phyloP scores from a whole-genome alignment of 1,140 invertebrate genomes.

The Drosophila elegans region DNA sequence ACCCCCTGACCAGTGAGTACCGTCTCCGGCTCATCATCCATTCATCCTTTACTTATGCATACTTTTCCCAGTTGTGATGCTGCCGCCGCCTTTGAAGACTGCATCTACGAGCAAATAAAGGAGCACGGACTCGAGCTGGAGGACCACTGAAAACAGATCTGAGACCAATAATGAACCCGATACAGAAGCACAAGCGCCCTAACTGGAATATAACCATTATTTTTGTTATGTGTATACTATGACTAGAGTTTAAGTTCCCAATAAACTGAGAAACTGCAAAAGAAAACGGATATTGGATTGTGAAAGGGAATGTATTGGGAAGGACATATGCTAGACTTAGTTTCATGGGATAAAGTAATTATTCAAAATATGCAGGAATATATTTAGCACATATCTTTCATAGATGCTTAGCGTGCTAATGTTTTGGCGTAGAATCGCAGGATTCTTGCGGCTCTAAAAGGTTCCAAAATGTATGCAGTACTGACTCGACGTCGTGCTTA shows the following conservation, averaged over 20 bases:
- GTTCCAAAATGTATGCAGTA: background rate
- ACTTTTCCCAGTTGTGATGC: slow-evolving; percentile 53
- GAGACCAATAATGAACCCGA: slow-evolving; percentile 5
- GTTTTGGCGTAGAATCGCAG: too few species aligned
- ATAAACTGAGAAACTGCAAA: slow-evolving; percentile 35
- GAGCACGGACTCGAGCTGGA: slow-evolving; percentile 56
- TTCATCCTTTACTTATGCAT: too few species aligned
- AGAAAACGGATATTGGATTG: background rate
- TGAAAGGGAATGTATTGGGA: background rate
- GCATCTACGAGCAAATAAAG: slow-evolving; percentile 60
- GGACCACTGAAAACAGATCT: slow-evolving; percentile 25
- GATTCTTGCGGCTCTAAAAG: background rate
- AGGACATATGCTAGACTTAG: background rate
- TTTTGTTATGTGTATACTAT: slow-evolving; percentile 21
- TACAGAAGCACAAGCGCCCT: slow-evolving; percentile 42
- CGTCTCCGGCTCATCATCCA: background rate
- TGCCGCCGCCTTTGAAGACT: slow-evolving; percentile 46
- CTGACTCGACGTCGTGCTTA: slow-evolving; percentile 1
- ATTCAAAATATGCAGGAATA: too few species aligned
- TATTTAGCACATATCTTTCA: too few species aligned
- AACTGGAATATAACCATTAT: slow-evolving; percentile 4
- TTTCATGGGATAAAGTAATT: background rate
- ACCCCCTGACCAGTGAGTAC: slow-evolving; percentile 71
- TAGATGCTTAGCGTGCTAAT: too few species aligned
- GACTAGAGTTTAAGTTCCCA: slow-evolving; percentile 19